Evolutionary conservation across 1,140 invertebrate genomes (phyloP).

Genomic region (Drosophila varians): DNA sequence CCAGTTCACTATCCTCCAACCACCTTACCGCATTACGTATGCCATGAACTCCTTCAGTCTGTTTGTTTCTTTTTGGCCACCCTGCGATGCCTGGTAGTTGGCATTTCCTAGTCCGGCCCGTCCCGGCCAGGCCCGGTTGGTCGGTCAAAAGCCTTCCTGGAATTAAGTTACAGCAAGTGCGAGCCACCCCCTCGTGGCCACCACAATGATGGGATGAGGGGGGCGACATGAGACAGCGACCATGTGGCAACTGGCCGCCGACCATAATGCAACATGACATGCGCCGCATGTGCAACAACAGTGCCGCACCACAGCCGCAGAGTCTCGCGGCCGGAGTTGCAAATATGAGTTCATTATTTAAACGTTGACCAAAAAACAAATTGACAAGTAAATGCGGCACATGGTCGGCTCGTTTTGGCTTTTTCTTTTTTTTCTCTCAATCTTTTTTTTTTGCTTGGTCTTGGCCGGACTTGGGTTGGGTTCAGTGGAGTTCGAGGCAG

Average conservation of each 20-base stretch:
- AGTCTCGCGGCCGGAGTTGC: constrained; percentile 64
- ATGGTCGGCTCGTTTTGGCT: constrained; percentile 48
- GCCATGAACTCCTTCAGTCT: constrained; percentile 20
- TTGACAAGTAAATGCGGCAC: constrained; percentile 79
- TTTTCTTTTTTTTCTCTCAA: constrained; percentile 7
- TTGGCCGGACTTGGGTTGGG: constrained; percentile 6
- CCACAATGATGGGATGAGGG: constrained; percentile 2
- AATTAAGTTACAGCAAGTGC: constrained; percentile 81
- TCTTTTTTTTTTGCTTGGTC: not conserved
- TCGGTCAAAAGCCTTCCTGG: constrained; percentile 81
- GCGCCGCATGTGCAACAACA: constrained; percentile 79
- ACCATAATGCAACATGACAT: constrained; percentile 81
- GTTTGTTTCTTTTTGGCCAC: constrained; percentile 13
- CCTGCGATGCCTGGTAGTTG: constrained; percentile 41
- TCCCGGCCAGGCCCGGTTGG: constrained; percentile 19
- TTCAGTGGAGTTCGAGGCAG: constrained; percentile 48
- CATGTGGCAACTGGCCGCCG: constrained; percentile 45
- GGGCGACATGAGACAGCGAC: constrained; percentile 18
- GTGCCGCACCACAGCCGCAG: constrained; percentile 28
- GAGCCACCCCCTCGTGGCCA: constrained; percentile 20
- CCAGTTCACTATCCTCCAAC: constrained; percentile 25
- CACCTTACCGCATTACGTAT: constrained; percentile 48
- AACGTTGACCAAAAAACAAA: constrained; percentile 83
- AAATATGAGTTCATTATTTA: constrained; percentile 83
- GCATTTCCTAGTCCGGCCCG: constrained; percentile 73